A percentile compares a stretch with the other conserved stretches of the same genome.
These are phyloP conservation scores for Molothrus ater DNA, from an alignment of 2,797 vertebrate species.

Conservation along the genomic window DNA sequence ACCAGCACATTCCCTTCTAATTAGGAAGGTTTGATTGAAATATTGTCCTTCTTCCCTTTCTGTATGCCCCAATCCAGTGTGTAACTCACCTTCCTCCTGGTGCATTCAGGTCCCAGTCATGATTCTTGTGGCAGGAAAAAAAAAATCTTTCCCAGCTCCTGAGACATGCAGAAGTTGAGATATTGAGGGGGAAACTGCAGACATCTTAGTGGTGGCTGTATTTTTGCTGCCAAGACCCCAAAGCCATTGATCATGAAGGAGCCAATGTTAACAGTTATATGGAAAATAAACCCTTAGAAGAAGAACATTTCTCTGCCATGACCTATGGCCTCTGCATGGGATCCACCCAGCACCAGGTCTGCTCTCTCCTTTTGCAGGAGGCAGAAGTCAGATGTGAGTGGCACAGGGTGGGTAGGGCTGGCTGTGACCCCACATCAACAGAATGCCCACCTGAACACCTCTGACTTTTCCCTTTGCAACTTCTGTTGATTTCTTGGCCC, in stretches of 20 bases:
- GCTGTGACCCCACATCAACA: fast-evolving
- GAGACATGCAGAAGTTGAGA: not conserved
- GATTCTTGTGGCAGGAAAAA: not conserved
- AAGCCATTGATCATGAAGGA: not conserved
- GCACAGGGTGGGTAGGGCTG: not conserved
- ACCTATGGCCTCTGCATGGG: not conserved
- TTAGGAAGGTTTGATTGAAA: not conserved
- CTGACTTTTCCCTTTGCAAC: not conserved
- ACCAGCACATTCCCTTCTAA: not conserved
- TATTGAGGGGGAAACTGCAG: not conserved
- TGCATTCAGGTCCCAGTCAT: not conserved
- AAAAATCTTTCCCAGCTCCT: not conserved
- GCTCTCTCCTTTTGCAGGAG: not conserved
- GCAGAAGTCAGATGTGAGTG: not conserved
- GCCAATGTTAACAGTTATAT: fast-evolving
- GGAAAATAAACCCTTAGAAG: not conserved
- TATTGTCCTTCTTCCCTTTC: not conserved
- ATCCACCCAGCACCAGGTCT: not conserved
- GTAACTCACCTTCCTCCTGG: not conserved
- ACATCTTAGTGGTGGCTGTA: not conserved
- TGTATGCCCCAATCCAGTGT: fast-evolving
- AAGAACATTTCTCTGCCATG: not conserved
- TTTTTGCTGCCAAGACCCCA: not conserved
- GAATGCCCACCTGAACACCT: not conserved
- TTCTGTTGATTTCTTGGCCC: not conserved